Conservation (phyloP, 2,113 vertebrate species). For the Oncorhynchus keta region DNA sequence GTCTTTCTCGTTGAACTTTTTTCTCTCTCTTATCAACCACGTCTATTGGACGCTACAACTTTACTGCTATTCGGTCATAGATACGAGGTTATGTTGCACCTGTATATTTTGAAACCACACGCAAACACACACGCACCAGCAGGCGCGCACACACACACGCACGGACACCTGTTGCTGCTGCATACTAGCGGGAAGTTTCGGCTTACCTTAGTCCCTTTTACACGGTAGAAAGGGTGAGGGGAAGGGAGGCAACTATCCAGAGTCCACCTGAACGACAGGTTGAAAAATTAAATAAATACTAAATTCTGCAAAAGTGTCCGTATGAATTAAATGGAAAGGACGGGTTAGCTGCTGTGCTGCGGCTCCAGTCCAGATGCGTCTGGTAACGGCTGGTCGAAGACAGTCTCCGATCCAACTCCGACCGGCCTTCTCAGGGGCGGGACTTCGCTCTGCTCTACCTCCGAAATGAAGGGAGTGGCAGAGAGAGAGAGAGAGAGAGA, state of each 20-base stretch:
- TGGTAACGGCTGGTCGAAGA: conserved; percentile 29
- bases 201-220: background rate
- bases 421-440: conserved; percentile 42
- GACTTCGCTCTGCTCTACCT: background rate
- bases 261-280: conserved; percentile 8
- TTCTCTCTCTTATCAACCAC: too few species aligned
- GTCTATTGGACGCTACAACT: too few species aligned
- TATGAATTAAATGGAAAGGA: too few species aligned
- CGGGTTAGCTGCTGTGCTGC: background rate
- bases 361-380: background rate
- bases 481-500: background rate
- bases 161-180: too few species aligned
- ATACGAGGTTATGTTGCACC: too few species aligned
- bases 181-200: background rate
- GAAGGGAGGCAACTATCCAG: background rate
- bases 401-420: conserved; percentile 12
- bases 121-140: background rate
- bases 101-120: background rate
- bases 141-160: background rate
- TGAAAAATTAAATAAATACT: conserved; percentile 1
- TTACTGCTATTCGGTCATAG: too few species aligned
- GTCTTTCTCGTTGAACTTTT: too few species aligned
- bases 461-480: conserved; percentile 41
- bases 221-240: background rate
- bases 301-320: background rate